phyloP scores from a whole-genome alignment of 2,113 vertebrate species.

The Zingel zingel region DNA sequence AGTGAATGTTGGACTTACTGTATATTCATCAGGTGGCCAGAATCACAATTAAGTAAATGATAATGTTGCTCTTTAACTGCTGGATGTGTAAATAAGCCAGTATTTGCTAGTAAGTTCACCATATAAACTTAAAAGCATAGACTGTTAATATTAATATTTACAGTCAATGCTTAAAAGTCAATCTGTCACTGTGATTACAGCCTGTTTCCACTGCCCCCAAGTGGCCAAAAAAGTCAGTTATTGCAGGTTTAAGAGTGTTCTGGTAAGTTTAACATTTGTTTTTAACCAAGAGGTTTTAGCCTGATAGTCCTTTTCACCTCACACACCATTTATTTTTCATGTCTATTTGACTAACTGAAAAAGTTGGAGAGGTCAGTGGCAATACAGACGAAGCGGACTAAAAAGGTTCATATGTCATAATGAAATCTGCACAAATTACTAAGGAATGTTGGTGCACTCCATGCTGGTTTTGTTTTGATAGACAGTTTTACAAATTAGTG shows the following conservation, averaged over 20 bases:
- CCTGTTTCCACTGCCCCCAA: background rate
- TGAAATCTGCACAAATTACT: background rate
- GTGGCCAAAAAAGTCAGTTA: background rate
- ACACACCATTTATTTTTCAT: background rate
- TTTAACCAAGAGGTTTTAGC: background rate
- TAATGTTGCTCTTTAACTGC: conserved; percentile 9
- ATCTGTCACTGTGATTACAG: background rate
- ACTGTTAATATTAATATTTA: too few relatives aligned
- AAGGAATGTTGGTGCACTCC: background rate
- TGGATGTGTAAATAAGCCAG: background rate
- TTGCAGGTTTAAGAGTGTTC: background rate
- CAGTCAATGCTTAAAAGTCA: too few relatives aligned
- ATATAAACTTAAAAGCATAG: background rate
- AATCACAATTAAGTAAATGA: background rate
- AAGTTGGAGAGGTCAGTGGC: background rate
- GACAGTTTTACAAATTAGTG: background rate
- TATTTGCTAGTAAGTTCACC: background rate
- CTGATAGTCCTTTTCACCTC: background rate
- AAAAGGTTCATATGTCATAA: background rate
- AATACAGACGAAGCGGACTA: background rate
- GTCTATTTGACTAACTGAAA: background rate
- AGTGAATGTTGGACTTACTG: background rate
- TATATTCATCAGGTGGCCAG: background rate
- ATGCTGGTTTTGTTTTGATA: background rate
- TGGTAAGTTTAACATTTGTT: background rate